Percentiles rank a stretch among this genome's conserved stretches.
These are phyloP conservation scores for Neotoma lepida DNA, from an alignment of 2,113 vertebrate genomes.

Conservation along the genomic window DNA sequence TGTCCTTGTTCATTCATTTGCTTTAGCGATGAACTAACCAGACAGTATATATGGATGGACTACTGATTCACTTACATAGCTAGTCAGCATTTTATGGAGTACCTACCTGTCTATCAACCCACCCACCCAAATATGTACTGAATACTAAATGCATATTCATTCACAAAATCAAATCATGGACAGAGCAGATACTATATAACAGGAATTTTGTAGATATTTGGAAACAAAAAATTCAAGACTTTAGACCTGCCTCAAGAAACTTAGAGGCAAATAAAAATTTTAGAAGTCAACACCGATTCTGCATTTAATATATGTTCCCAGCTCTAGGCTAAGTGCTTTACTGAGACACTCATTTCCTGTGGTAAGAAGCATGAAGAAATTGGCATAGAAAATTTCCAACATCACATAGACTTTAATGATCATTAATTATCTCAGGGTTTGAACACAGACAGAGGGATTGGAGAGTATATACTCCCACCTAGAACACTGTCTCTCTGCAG, in stretches of 20 bases:
- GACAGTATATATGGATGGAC: neutral
- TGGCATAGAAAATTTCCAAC: neutral
- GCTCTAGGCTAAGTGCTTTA: neutral
- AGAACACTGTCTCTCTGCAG: neutral
- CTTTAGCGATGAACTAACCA: conserved; percentile 36
- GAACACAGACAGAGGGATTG: neutral
- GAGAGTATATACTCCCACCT: neutral
- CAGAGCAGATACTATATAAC: neutral
- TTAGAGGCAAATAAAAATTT: conserved; percentile 37
- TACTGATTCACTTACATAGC: neutral
- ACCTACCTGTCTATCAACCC: neutral
- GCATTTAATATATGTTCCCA: neutral
- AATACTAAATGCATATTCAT: neutral
- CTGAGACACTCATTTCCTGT: conserved; percentile 15
- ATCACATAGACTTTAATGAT: neutral
- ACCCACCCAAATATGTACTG: neutral
- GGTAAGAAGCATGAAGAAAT: neutral
- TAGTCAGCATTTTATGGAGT: neutral
- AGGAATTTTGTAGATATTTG: neutral
- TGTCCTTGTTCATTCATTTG: conserved; percentile 49
- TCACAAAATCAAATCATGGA: neutral
- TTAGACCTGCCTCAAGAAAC: neutral
- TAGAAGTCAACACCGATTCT: neutral
- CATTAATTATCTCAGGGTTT: neutral
- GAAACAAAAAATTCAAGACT: neutral